phyloP scores from a whole-genome alignment of 2,113 vertebrate species.

The Perca schrenkii region DNA sequence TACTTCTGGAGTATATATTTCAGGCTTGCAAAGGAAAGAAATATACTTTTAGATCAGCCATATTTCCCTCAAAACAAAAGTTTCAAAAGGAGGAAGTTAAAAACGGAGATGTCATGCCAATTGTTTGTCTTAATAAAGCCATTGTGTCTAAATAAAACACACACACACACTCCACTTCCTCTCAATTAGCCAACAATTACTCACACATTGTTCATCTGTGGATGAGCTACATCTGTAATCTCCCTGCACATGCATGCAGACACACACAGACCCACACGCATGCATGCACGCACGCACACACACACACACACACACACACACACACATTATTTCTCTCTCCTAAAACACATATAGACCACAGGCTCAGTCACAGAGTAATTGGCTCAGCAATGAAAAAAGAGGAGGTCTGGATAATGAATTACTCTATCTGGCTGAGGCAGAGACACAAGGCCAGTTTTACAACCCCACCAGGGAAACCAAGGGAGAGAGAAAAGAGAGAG shows the following conservation, averaged over 20 bases:
- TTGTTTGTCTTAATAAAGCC: constrained; percentile 4
- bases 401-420: constrained; percentile 91
- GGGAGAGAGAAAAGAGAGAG: constrained; percentile 12
- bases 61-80: not conserved
- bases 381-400: constrained; percentile 85
- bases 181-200: too few species aligned
- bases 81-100: constrained; percentile 3
- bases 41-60: constrained; percentile 21
- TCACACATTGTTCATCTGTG: constrained; percentile 42
- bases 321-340: constrained; percentile 20
- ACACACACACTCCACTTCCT: constrained; percentile 4
- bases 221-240: constrained; percentile 94
- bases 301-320: constrained; percentile 10
- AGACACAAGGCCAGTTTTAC: constrained; percentile 92
- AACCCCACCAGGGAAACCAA: constrained; percentile 85
- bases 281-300: constrained; percentile 21
- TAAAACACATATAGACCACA: constrained; percentile 89
- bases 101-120: not conserved
- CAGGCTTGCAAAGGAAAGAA: constrained; percentile 25
- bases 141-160: constrained; percentile 32
- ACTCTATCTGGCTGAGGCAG: constrained; percentile 93
- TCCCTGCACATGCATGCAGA: constrained; percentile 73
- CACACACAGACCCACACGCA: not conserved
- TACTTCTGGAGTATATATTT: constrained; percentile 24
- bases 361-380: constrained; percentile 90